phyloP scores from a whole-genome alignment of 2,113 vertebrate genomes.

The Hippocampus barbouri region DNA sequence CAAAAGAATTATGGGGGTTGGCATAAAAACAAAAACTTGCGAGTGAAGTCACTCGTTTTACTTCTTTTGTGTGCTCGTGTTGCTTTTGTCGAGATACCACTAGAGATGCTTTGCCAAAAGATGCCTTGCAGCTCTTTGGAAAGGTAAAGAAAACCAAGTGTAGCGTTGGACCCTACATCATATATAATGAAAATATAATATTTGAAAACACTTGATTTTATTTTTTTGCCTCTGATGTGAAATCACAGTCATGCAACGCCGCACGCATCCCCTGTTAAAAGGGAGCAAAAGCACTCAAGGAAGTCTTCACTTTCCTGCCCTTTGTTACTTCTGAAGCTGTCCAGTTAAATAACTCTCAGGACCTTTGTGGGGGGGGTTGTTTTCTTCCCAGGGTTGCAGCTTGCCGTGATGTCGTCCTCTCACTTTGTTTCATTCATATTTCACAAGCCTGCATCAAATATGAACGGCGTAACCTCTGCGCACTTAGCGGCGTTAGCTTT shows the following conservation, averaged over 20 bases:
- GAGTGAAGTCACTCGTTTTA: neutral
- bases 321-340: constrained; percentile 19
- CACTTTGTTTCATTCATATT: constrained; percentile 50
- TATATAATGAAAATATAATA: neutral
- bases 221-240: neutral
- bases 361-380: constrained; percentile 5
- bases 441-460: constrained; percentile 44
- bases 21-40: no score
- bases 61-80: neutral
- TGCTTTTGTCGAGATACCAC: neutral
- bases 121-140: neutral
- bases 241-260: neutral
- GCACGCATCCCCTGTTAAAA: neutral
- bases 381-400: constrained; percentile 4
- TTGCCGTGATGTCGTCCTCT: constrained; percentile 22
- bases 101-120: neutral
- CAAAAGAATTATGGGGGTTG: neutral
- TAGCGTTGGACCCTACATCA: neutral
- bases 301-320: constrained; percentile 21
- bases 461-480: constrained; percentile 18
- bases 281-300: neutral
- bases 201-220: neutral
- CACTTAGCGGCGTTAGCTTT: neutral
- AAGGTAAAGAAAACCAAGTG: neutral
- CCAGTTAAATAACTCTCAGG: constrained; percentile 35